These are phyloP conservation scores for Bellardia pandia DNA, from an alignment of 2,888 invertebrate genomes.

Conservation along the genomic window DNA sequence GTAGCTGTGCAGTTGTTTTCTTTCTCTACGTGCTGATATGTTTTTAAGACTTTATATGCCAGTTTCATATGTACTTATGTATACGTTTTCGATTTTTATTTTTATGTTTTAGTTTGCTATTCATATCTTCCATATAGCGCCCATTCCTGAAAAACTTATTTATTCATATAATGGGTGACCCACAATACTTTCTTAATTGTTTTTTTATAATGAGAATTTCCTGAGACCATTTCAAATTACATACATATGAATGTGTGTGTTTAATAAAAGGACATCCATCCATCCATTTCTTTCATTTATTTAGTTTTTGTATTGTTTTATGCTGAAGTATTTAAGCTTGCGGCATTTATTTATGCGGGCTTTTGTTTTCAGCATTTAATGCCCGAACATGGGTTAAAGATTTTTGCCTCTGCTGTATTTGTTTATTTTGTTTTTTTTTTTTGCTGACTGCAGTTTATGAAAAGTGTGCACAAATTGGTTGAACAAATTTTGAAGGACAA, in stretches of 20 bases:
- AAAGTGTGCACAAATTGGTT: conserved; percentile 2
- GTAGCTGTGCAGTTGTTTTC: background rate
- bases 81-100: background rate
- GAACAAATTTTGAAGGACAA: conserved; percentile 29
- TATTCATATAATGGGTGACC: no score
- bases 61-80: background rate
- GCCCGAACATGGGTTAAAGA: conserved; percentile 21
- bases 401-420: background rate
- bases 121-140: no score
- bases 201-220: conserved; percentile 9
- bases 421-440: background rate
- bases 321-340: conserved; percentile 27
- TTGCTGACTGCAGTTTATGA: background rate
- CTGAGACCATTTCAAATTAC: background rate
- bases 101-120: background rate
- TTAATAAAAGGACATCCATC: conserved; percentile 35
- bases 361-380: conserved; percentile 52
- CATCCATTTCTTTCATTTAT: conserved; percentile 18
- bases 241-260: background rate
- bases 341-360: conserved; percentile 29
- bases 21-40: conserved; percentile 3
- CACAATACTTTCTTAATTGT: no score
- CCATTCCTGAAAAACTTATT: no score
- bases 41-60: background rate
- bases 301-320: conserved; percentile 22